phyloP scores from a whole-genome alignment of 2,797 vertebrate genomes.

The Adelosebastes latens region DNA sequence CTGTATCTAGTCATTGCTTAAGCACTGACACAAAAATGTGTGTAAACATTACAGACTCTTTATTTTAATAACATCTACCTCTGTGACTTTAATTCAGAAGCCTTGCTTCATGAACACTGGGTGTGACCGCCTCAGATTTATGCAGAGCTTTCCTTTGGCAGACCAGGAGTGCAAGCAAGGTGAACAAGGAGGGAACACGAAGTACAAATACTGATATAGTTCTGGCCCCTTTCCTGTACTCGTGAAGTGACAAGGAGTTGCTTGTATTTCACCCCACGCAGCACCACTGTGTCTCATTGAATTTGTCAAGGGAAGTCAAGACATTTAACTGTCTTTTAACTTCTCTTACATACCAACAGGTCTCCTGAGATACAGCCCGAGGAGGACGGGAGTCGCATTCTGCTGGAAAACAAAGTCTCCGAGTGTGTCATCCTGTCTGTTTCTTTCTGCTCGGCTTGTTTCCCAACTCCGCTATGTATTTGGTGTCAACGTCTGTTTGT shows the following conservation, averaged over 20 bases:
- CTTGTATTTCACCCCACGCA: slow-evolving; percentile 57
- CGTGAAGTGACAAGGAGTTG: slow-evolving; percentile 59
- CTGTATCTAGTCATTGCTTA: neutral
- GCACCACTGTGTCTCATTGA: slow-evolving; percentile 62
- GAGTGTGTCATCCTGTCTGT: slow-evolving; percentile 61
- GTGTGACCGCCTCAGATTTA: slow-evolving; percentile 6
- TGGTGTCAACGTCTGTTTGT: slow-evolving; percentile 54
- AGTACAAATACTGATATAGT: slow-evolving; percentile 50
- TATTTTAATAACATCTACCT: neutral
- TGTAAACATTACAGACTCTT: neutral
- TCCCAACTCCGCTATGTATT: slow-evolving; percentile 44
- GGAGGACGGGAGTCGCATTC: slow-evolving; percentile 36
- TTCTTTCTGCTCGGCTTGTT: slow-evolving; percentile 61
- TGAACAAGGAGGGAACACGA: slow-evolving; percentile 44
- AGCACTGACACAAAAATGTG: neutral
- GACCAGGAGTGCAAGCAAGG: slow-evolving; percentile 43
- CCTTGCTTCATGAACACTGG: neutral
- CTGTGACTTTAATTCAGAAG: neutral
- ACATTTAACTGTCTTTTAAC: slow-evolving; percentile 77
- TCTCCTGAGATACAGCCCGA: slow-evolving; percentile 66
- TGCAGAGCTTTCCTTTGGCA: slow-evolving; percentile 14
- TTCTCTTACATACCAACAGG: slow-evolving; percentile 64
- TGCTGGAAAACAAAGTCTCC: slow-evolving; percentile 54
- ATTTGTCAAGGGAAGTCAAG: slow-evolving; percentile 74
- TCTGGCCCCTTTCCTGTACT: slow-evolving; percentile 27